phyloP scores from a whole-genome alignment of 1,140 invertebrate species.

The Gryllus bimaculatus region DNA sequence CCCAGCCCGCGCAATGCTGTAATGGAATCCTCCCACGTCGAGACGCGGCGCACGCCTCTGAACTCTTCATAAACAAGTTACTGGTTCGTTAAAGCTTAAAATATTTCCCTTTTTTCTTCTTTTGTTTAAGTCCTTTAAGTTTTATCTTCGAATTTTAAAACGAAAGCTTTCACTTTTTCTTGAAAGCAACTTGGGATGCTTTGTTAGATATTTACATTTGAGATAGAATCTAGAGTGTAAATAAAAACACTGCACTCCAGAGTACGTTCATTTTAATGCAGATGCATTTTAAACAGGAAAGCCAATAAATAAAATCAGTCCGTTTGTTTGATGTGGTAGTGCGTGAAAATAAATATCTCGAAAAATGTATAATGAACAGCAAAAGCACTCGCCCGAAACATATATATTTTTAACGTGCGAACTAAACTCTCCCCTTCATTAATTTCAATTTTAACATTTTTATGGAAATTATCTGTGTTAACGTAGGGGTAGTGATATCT shows the following conservation, averaged over 20 bases:
- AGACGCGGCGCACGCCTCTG: neutral
- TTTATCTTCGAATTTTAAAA: neutral
- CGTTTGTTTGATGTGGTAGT: neutral
- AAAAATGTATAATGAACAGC: slow-evolving; percentile 2
- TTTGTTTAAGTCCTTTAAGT: neutral
- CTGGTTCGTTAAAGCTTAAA: slow-evolving; percentile 4
- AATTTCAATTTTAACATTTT: slow-evolving; percentile 6
- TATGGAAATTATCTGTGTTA: neutral
- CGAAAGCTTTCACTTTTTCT: neutral
- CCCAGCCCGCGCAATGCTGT: neutral
- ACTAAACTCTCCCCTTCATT: slow-evolving; percentile 4
- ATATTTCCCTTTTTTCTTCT: neutral
- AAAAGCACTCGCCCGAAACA: neutral
- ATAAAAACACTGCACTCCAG: neutral
- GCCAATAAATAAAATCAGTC: neutral
- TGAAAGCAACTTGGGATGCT: neutral
- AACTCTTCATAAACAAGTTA: neutral
- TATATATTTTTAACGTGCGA: neutral
- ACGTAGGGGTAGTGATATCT: neutral
- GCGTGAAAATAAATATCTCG: neutral
- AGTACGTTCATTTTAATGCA: neutral
- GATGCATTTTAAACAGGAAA: neutral
- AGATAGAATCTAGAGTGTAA: neutral
- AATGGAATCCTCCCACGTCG: neutral
- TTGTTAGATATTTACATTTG: neutral